Evolutionary conservation across 2,797 vertebrate species (phyloP).

Genomic region (Karalla daura): DNA sequence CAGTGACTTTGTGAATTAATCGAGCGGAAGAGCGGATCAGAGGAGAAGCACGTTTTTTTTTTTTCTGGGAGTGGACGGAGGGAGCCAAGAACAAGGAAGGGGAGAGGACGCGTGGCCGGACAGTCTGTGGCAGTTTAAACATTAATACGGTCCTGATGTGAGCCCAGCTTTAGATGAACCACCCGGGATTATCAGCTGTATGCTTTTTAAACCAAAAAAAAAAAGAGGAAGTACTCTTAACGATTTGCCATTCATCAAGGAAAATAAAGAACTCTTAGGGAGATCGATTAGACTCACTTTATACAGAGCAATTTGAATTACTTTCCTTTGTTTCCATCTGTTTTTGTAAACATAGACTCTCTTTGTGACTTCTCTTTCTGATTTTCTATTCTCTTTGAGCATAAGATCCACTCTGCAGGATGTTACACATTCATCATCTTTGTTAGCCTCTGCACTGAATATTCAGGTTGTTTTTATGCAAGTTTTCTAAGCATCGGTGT

Average conservation of each 20-base stretch:
- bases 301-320: slow-evolving; percentile 40
- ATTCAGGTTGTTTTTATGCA: slow-evolving; percentile 84
- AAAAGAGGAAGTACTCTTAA: slow-evolving; percentile 48
- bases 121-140: slow-evolving; percentile 73
- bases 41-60: slow-evolving; percentile 77
- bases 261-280: slow-evolving; percentile 40
- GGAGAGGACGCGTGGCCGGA: slow-evolving; percentile 67
- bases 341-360: slow-evolving; percentile 57
- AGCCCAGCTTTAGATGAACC: slow-evolving; percentile 61
- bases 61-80: slow-evolving; percentile 77
- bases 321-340: slow-evolving; percentile 41
- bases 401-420: slow-evolving; percentile 52
- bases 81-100: slow-evolving; percentile 60
- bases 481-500: slow-evolving; percentile 68
- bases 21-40: slow-evolving; percentile 77
- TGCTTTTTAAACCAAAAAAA: slow-evolving; percentile 64
- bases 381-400: slow-evolving; percentile 57
- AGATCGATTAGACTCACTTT: slow-evolving; percentile 53
- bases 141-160: slow-evolving; percentile 68
- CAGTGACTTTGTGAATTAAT: slow-evolving; percentile 83
- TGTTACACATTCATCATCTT: slow-evolving; percentile 56
- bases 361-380: slow-evolving; percentile 52
- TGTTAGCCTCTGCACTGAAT: slow-evolving; percentile 68
- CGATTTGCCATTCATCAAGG: slow-evolving; percentile 51
- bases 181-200: slow-evolving; percentile 65